Conservation (phyloP, 2,797 vertebrate genomes). For the Parauchenoglanis punctatus region DNA sequence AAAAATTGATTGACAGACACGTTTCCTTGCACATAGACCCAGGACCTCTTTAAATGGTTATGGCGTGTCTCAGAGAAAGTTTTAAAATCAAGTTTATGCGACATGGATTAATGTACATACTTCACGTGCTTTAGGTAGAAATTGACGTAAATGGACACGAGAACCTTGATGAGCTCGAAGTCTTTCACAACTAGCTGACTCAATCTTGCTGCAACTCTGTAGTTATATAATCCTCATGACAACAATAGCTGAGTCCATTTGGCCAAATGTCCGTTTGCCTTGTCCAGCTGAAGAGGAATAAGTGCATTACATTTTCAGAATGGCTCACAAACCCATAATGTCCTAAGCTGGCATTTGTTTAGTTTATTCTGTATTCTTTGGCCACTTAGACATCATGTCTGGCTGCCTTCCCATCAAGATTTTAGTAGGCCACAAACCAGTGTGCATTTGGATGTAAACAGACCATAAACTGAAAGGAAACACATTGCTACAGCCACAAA, state of each 20-base stretch:
- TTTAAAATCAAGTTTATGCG: not conserved
- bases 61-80: not conserved
- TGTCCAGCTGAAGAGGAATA: slow-evolving; percentile 14
- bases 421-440: slow-evolving; percentile 69
- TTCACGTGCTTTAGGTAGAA: not conserved
- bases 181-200: slow-evolving; percentile 1
- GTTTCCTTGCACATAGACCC: not conserved
- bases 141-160: not conserved
- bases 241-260: not conserved
- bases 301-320: slow-evolving; percentile 26
- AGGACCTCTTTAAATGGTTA: not conserved
- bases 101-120: not conserved
- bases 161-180: not conserved
- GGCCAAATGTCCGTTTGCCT: not conserved
- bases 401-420: slow-evolving; percentile 52
- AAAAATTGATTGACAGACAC: not conserved
- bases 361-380: slow-evolving; percentile 42
- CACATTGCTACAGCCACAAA: slow-evolving; percentile 57
- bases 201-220: not conserved
- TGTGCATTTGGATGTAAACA: slow-evolving; percentile 67
- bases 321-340: slow-evolving; percentile 2
- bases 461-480: slow-evolving; percentile 66
- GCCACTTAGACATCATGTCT: slow-evolving; percentile 29
- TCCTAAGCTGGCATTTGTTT: slow-evolving; percentile 9
- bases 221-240: not conserved